Percentiles rank a stretch among this genome's conserved stretches.
Conservation (phyloP, 2,888 invertebrate species). For the Papilio elwesi region DNA sequence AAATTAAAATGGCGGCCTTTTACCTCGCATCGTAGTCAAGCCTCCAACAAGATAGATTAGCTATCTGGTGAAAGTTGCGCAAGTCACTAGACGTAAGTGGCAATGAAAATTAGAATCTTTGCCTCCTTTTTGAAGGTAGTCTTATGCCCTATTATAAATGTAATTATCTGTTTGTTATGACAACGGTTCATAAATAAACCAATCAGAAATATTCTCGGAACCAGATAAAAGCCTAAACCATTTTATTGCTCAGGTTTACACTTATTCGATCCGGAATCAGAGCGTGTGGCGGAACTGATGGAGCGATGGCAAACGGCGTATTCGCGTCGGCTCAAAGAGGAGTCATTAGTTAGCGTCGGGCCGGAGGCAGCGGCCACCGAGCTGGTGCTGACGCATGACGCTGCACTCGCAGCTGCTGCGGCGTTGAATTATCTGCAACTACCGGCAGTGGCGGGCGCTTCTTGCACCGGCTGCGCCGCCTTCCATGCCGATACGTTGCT, state of each 20-base stretch:
- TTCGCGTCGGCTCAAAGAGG: conserved; percentile 50
- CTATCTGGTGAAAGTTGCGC: no score
- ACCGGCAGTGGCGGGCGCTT: conserved; percentile 50
- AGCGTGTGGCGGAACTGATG: conserved; percentile 48
- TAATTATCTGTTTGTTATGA: no score
- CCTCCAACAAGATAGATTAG: no score
- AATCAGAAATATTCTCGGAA: no score
- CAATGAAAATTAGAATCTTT: no score
- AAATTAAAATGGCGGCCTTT: no score
- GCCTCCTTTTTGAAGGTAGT: no score
- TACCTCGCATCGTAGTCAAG: no score
- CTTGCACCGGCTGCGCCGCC: conserved; percentile 63
- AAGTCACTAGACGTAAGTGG: no score
- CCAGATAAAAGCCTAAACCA: no score
- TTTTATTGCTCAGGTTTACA: conserved; percentile 54
- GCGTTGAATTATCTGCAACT: conserved; percentile 54
- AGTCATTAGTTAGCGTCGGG: conserved; percentile 42
- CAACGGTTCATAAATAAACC: no score
- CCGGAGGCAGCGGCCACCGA: conserved; percentile 49
- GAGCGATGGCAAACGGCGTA: conserved; percentile 47
- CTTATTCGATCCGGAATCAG: conserved; percentile 63
- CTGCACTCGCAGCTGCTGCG: conserved; percentile 50
- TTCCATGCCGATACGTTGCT: conserved; percentile 76
- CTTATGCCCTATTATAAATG: no score
- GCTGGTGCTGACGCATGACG: conserved; percentile 62